Evolutionary conservation across 2,888 invertebrate genomes (phyloP).

Genomic region (Dasypolia templi): DNA sequence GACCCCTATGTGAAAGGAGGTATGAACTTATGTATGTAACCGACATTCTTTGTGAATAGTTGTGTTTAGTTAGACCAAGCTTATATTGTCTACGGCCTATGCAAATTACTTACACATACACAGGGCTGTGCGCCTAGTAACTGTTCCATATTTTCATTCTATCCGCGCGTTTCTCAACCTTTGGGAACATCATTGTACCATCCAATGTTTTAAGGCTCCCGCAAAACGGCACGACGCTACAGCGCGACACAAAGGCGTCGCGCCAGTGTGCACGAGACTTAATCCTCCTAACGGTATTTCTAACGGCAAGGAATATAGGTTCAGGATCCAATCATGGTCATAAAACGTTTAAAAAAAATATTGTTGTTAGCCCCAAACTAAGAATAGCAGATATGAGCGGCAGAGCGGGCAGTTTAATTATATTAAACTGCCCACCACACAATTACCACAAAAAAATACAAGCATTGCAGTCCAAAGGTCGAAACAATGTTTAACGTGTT

Average conservation of each 20-base stretch:
- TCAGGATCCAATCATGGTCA: neutral
- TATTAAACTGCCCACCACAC: neutral
- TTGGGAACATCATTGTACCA: neutral
- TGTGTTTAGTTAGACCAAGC: neutral
- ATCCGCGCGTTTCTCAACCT: neutral
- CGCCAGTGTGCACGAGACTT: too few species aligned
- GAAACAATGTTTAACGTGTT: neutral
- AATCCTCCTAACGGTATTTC: neutral
- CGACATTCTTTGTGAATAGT: neutral
- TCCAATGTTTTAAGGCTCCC: neutral
- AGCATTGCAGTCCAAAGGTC: conserved; percentile 7
- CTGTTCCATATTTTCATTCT: neutral
- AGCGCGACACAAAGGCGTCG: too few species aligned
- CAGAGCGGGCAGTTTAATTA: too few species aligned
- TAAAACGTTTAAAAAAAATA: neutral
- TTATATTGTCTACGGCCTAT: neutral
- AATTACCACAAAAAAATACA: neutral
- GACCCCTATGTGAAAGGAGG: neutral
- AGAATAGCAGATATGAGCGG: too few species aligned
- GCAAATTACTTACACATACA: neutral
- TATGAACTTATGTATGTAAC: neutral
- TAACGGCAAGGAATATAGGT: neutral
- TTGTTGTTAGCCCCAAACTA: neutral
- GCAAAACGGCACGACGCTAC: too few species aligned
- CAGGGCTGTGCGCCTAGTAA: neutral